Evolutionary conservation across 2,113 vertebrate genomes (phyloP), one percentile per base, ranked within the genome.

Genomic region (Xenopus borealis): DNA sequence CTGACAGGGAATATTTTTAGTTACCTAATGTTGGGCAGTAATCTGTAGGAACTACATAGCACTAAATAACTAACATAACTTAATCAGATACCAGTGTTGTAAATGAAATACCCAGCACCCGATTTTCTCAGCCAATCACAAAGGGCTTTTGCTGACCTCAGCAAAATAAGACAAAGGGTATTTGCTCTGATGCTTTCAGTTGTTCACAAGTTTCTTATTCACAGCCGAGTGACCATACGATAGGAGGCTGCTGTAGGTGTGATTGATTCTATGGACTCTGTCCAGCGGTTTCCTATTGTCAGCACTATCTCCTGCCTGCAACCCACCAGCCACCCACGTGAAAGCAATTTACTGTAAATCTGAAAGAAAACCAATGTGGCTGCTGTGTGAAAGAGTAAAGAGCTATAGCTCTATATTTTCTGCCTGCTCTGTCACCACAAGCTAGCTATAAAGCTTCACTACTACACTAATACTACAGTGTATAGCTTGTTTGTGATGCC

Each of bases 221-320:
- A 74, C 72, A 67, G 72, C 64, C 72, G 64, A 74, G 64, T 17
- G 53, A 44, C 52, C 40, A 44, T 46, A 55, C 58, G 72, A 74
- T 66, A 47, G 72, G 63, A 57, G 62, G 53, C 66, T 40, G 63
- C 64, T 47, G 63, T 59, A 67, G 64, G 62, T 30, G 55, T 74
- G 72, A 74, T 74, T 45, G 72, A 74, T 74, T 63, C 53, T 1
- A 20, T n/a, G 14, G 33, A 65, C 33, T 27, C 52, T 20, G 19
- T 67, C 53, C 59, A 16, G 66, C 63, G 67, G 58, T n/a, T 53
- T 30, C 40, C 72, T 74, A n/a, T 55, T 65, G 40, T 58, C 64
- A 64, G 46, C 14, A 30, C 63, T 40, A 74, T 67, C 72, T 55
- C 65, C 47, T 44, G 50, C 13, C 52, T 18, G 57, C 17, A 71